phyloP scores from a whole-genome alignment of 2,888 invertebrate species.

The Malachius bipustulatus region DNA sequence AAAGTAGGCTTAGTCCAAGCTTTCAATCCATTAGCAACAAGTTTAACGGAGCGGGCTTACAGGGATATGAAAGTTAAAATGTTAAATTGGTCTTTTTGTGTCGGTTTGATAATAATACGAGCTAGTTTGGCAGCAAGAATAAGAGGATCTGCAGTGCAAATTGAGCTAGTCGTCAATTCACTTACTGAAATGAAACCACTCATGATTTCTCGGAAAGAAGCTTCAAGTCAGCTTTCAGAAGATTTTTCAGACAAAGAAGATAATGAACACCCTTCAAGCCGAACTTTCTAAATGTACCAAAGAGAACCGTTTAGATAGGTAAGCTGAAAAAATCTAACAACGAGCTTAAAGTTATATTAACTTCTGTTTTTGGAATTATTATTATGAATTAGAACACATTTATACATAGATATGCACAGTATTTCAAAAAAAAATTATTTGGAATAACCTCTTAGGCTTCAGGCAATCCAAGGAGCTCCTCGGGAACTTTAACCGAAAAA shows the following conservation, averaged over 20 bases:
- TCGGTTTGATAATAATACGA: constrained; percentile 15
- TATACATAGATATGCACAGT: too few relatives aligned
- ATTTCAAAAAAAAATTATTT: too few relatives aligned
- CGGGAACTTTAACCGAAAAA: too few relatives aligned
- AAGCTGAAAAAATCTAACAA: too few relatives aligned
- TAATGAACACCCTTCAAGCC: not conserved
- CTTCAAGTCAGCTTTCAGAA: not conserved
- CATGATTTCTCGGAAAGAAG: not conserved
- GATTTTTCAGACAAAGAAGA: not conserved
- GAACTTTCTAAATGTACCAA: too few relatives aligned
- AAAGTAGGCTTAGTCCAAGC: constrained; percentile 18
- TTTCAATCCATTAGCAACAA: constrained; percentile 16
- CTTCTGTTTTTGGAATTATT: too few relatives aligned
- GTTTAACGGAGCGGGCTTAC: constrained; percentile 18
- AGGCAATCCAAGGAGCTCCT: too few relatives aligned
- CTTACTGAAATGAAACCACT: not conserved
- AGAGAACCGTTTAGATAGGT: too few relatives aligned
- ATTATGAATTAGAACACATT: too few relatives aligned
- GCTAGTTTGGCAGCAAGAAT: constrained; percentile 13
- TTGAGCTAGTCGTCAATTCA: not conserved
- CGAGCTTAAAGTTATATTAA: too few relatives aligned
- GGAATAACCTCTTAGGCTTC: too few relatives aligned
- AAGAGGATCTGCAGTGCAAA: constrained; percentile 14
- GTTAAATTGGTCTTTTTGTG: constrained; percentile 22
- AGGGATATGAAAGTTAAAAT: constrained; percentile 19